Base-by-base conservation (phyloP, 2,888 invertebrate species). In the Coelinius sp. region DNA sequence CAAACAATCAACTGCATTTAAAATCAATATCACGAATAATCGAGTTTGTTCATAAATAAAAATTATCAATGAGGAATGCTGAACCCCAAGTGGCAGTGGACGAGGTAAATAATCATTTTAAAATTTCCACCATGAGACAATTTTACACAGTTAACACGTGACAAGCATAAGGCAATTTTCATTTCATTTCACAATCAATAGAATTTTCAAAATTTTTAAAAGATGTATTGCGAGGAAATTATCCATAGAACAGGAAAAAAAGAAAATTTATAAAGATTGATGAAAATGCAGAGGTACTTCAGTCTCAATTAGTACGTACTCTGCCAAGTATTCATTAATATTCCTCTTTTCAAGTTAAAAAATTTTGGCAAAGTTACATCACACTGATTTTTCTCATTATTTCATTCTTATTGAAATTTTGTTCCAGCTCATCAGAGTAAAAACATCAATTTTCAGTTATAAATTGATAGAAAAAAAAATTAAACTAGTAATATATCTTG, bases 331-430 rank as follows among this genome's bases (percentile, higher is more conserved):
- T 44, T 49, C 44, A 46, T 41, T 20, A 65, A 14, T 52, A 46
- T 20, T 31, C 17, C 10, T 49, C 49, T 76, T 70, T 69, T 74
- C 73, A 68, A 72, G 67, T 66, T 65, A 62, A 68, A 70, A 73
- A 74, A 35, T 75, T 78, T 86, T 85, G 85, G 86, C 86, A 86
- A 85, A 83, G 78, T 52, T 81, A 80, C 81, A 81, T 84, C 83
- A 82, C 83, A 85, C 66, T 80, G 53, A 64, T 79, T 81, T 31
- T 65, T 68, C 76, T 75, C 49, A 65, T 46, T 65, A 66, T 52
- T 72, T 66, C 25, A 69, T 52, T 17, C 64, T 69, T 2, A 38
- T 22, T 44, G 25, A 44, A 22, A 52, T 14, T 59, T 17, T 10
- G 10, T 67, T 44, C 35, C 8, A 27, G 63, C 59, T 31, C 49